Evolutionary conservation across 1,140 invertebrate genomes (phyloP).

Genomic region (Parasteatoda tepidariorum): DNA sequence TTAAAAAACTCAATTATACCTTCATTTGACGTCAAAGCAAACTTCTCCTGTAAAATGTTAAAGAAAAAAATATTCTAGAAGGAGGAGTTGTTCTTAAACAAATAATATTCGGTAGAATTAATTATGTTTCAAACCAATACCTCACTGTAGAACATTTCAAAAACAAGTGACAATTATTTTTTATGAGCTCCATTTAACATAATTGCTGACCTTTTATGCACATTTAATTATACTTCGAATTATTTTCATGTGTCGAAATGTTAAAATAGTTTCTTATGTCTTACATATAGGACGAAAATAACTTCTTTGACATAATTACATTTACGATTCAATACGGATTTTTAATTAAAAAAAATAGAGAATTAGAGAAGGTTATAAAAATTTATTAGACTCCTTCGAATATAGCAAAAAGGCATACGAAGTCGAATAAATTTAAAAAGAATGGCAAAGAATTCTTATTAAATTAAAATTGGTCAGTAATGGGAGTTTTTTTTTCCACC

Average conservation of each 20-base stretch:
- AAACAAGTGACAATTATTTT: constrained; percentile 50
- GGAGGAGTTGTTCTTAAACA: neutral
- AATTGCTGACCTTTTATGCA: constrained; percentile 48
- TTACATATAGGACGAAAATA: constrained; percentile 23
- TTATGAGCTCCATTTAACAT: constrained; percentile 33
- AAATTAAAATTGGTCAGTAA: constrained; percentile 37
- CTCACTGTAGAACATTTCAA: constrained; percentile 23
- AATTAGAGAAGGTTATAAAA: constrained; percentile 33
- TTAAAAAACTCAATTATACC: neutral
- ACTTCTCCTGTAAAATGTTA: neutral
- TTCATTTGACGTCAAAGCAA: constrained; percentile 2
- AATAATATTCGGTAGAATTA: constrained; percentile 36
- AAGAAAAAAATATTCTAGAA: neutral
- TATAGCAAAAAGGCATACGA: neutral
- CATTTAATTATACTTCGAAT: constrained; percentile 53
- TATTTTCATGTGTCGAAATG: constrained; percentile 44
- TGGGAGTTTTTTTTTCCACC: too few species aligned
- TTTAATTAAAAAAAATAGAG: constrained; percentile 7
- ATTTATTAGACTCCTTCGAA: constrained; percentile 16
- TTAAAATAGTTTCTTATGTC: constrained; percentile 35
- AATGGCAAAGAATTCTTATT: constrained; percentile 9
- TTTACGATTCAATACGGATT: constrained; percentile 19
- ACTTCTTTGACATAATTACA: constrained; percentile 16
- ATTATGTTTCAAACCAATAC: constrained; percentile 38
- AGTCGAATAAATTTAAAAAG: constrained; percentile 26